Evolutionary conservation across 2,113 vertebrate genomes (phyloP), one percentile per base, ranked within the genome.

Genomic region (Xerus inauris): DNA sequence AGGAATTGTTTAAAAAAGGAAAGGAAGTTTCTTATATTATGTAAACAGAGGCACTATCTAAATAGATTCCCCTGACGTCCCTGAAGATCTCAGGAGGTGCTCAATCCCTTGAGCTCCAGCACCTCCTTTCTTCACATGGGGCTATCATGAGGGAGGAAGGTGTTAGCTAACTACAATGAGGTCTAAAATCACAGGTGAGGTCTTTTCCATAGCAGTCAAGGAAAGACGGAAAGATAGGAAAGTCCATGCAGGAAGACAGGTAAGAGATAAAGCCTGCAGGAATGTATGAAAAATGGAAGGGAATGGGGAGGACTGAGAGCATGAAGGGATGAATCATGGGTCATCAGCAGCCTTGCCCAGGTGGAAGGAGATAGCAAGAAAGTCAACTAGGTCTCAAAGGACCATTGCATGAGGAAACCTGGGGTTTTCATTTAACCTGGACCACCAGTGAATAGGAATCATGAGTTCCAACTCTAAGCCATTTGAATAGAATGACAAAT

Each of bases 401-500:
- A 62, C 13, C 12, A 28, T 65, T 82, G 12, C n/a, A 85, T 59
- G 69, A 95, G 57, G 24, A 59, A 85, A 40, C 51, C 3, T 64
- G 32, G 19, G 24, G 8, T 8, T 20, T 83, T 80, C 35, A 35
- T 40, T 85, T 81, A 81, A 42, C 22, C 49, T 30, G 16, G 3
- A n/a, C 30, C 35, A 67, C 32, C n/a, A 62, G 38, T 10, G 64
- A 77, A 24, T 65, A 51, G 32, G 45, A 93, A 84, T 93, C 65
- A 54, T 32, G 51, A 35, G 13, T 79, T 93, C 87, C 59, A 83
- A 40, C 38, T 54, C 26, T 54, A 79, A 93, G 40, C 20, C 38
- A 96, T 93, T 89, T 80, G 49, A 94, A 72, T 42, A 84, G n/a
- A 81, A 81, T 40, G 59, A 92, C 75, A 93, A 89, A 95, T 87